Evolutionary conservation across 2,797 vertebrate species (phyloP), one percentile per base, ranked within the genome.

Genomic region (Hypotaenidia philippensis): DNA sequence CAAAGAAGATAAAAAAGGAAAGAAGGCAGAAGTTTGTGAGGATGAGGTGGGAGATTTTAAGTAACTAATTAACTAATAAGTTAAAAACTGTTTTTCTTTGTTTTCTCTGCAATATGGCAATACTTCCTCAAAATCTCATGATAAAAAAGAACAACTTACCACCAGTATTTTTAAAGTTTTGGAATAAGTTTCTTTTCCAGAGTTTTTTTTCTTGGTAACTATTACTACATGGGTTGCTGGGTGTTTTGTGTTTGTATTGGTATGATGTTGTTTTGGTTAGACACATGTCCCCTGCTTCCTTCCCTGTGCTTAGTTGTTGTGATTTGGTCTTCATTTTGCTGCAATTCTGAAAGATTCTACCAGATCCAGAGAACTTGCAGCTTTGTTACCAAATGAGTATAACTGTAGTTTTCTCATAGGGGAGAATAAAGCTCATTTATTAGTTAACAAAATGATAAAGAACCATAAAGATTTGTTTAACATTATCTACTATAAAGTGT

Each of bases 1-100:
- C 40, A 99, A 98, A 93, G 98, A 98, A 22, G 98, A 98, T 50
- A 99, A 98, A 96, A 99, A 98, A 88, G 98, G 97, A 81, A 99
- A 99, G 96, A 99, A 99, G 97, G 79, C 97, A 5, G 99, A 99
- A 84, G 97, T 97, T 45, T 99, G 98, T 96, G 99, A 99, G 59
- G 99, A 99, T 68, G 99, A 99, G 99, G 99, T 99, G 91, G 56
- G 89, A 23, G 68, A 68, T 87, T 94, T 83, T 70, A 74, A 86
- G 10, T 59, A 12, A 72, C 9, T 36, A 7, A 36, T 88, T 63
- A 70, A 57, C 11, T 7, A 47, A 8, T 45, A 40, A 63, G 10
- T 56, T 83, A 27, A 64, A 83, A 53, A 26, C 45, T 61, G 13
- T 45, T 70, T 89, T 59, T 41, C 22, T 71, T 78, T 25, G 40